These are phyloP conservation scores for Hydractinia echinata DNA, from an alignment of 30 jellyfish, hydroid and myxozoan species.

Conservation along the genomic window DNA sequence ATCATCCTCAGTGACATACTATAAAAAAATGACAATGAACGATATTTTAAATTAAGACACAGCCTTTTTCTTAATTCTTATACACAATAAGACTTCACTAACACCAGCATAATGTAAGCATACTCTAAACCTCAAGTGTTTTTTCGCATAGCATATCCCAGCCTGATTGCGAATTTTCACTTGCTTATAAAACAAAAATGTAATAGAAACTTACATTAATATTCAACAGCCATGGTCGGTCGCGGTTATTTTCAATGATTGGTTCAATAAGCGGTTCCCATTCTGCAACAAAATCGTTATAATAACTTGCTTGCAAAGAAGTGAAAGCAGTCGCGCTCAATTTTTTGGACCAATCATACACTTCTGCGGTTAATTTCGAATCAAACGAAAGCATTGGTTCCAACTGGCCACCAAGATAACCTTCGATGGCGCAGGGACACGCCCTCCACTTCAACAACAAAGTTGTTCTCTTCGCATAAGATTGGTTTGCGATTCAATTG, in stretches of 20 bases:
- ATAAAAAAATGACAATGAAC: no score
- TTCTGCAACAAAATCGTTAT: conserved; percentile 86
- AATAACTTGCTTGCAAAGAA: conserved; percentile 70
- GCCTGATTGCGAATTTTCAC: no score
- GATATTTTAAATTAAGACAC: no score
- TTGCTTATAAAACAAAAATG: no score
- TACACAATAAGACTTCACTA: no score
- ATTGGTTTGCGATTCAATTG: conserved; percentile 10
- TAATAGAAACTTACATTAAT: conserved; percentile 44
- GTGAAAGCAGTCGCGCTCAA: conserved; percentile 50
- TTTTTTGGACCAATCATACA: conserved; percentile 76
- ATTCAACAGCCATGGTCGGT: conserved; percentile 71
- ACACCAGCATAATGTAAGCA: no score
- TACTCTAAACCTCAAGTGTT: no score
- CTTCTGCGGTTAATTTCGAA: conserved; percentile 61
- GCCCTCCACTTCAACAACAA: conserved; percentile 45
- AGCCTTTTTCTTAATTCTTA: no score
- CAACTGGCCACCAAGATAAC: conserved; percentile 87
- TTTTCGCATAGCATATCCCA: no score
- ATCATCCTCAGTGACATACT: conserved; percentile 25
- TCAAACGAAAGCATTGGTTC: conserved; percentile 81
- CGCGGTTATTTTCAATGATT: conserved; percentile 35
- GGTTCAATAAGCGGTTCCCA: conserved; percentile 98
- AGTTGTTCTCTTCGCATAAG: conserved; percentile 25
- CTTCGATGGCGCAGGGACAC: conserved; percentile 66